Evolutionary conservation across 1,140 invertebrate species (phyloP).

Genomic region (Rhagoletis pomonella): DNA sequence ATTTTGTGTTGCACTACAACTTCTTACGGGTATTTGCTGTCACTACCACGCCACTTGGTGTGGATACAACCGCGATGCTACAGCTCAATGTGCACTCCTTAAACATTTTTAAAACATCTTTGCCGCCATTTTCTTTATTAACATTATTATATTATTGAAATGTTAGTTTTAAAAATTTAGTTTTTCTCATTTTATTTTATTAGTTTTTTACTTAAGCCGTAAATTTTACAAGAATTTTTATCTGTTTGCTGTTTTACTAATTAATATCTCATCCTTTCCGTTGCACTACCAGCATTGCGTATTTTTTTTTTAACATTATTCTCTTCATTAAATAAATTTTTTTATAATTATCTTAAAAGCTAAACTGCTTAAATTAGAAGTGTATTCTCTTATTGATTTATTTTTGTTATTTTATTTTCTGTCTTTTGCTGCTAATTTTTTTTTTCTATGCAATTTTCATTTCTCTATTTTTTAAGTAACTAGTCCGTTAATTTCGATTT

Average conservation of each 20-base stretch:
- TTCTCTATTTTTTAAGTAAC: conserved; percentile 38
- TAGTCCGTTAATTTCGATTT: conserved; percentile 30
- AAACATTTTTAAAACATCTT: conserved; percentile 22
- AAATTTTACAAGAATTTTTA: conserved; percentile 49
- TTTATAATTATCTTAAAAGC: conserved; percentile 49
- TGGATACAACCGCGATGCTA: conserved; percentile 32
- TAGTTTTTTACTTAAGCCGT: conserved; percentile 8
- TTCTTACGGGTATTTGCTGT: not conserved
- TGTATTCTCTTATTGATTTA: conserved; percentile 38
- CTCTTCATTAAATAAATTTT: conserved; percentile 39
- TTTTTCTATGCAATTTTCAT: conserved; percentile 23
- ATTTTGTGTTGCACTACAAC: not conserved
- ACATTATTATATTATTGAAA: conserved; percentile 52
- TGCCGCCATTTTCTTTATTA: conserved; percentile 15
- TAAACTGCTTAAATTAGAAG: conserved; percentile 50
- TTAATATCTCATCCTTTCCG: conserved; percentile 23
- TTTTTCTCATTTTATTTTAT: conserved; percentile 15
- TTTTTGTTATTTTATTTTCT: conserved; percentile 21
- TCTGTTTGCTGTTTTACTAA: conserved; percentile 19
- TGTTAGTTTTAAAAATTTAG: conserved; percentile 42
- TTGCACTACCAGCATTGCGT: conserved; percentile 36
- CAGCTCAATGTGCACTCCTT: not conserved
- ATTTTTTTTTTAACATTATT: conserved; percentile 21
- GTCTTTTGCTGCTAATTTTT: conserved; percentile 41
- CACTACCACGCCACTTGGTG: not conserved